Conservation (phyloP, 2,888 invertebrate species). For the Tortricodes alternella region DNA sequence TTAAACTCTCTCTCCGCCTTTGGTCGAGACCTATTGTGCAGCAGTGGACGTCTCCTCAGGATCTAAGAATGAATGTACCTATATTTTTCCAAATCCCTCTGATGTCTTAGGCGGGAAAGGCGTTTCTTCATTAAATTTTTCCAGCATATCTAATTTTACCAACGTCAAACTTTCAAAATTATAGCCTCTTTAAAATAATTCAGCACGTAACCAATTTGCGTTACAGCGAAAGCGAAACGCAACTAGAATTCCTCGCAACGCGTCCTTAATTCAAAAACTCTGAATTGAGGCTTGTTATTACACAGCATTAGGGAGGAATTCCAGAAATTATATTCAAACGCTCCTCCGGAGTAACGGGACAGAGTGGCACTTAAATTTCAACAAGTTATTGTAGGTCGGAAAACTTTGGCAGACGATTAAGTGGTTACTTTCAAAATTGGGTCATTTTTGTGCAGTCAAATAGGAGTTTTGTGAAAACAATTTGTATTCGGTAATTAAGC, state of each 20-base stretch:
- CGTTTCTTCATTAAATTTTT: no score
- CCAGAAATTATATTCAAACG: slow-evolving; percentile 21
- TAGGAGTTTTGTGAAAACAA: slow-evolving; percentile 3
- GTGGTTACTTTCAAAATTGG: slow-evolving; percentile 13
- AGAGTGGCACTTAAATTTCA: slow-evolving; percentile 22
- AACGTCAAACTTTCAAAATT: background rate
- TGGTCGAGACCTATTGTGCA: no score
- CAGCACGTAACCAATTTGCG: slow-evolving; percentile 18
- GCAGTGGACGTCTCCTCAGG: no score
- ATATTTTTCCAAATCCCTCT: no score
- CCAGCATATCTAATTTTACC: no score
- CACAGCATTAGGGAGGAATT: slow-evolving; percentile 9
- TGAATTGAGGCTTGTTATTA: slow-evolving; percentile 15
- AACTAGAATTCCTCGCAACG: slow-evolving; percentile 18
- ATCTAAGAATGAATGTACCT: no score
- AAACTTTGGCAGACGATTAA: slow-evolving; percentile 9
- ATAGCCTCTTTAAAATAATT: slow-evolving; percentile 12
- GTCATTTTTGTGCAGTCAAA: slow-evolving; percentile 26
- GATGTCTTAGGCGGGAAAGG: no score
- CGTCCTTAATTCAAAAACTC: slow-evolving; percentile 21
- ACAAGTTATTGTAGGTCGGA: slow-evolving; percentile 25
- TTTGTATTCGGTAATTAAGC: background rate
- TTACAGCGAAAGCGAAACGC: background rate
- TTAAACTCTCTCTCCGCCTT: no score
- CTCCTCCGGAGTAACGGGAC: slow-evolving; percentile 9